Evolutionary conservation across 2,888 invertebrate species (phyloP).

Genomic region (Hecatera dysodea): DNA sequence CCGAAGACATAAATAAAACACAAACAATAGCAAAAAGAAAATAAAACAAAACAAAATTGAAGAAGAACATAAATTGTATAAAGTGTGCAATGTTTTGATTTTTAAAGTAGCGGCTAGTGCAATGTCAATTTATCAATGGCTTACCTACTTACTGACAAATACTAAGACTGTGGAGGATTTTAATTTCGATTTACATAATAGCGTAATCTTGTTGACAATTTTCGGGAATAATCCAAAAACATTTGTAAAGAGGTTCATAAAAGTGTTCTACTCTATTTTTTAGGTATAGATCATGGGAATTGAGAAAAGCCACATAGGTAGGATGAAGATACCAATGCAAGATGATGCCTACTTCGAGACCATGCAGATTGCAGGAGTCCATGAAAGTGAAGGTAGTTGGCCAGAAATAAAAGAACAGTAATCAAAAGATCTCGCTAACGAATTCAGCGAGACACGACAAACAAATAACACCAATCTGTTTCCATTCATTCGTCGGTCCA

Average conservation of each 20-base stretch:
- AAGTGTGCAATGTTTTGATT: conserved; percentile 48
- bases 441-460: conserved; percentile 1
- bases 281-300: too few relatives aligned
- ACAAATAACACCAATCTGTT: conserved; percentile 7
- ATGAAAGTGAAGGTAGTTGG: neutral
- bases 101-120: conserved; percentile 20
- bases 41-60: neutral
- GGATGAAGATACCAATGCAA: neutral
- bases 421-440: neutral
- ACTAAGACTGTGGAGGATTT: neutral
- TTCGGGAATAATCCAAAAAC: neutral
- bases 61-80: conserved; percentile 26
- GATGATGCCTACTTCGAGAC: neutral
- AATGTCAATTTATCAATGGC: conserved; percentile 40
- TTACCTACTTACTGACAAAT: neutral
- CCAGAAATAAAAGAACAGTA: neutral
- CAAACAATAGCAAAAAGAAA: conserved; percentile 2
- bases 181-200: conserved; percentile 1
- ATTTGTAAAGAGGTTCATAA: neutral
- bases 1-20: neutral
- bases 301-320: neutral
- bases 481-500: conserved; percentile 42
- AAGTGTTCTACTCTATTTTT: neutral
- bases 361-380: neutral
- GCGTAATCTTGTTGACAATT: neutral